Evolutionary conservation across 2,113 vertebrate species (phyloP).

Genomic region (Gallinago undulata): DNA sequence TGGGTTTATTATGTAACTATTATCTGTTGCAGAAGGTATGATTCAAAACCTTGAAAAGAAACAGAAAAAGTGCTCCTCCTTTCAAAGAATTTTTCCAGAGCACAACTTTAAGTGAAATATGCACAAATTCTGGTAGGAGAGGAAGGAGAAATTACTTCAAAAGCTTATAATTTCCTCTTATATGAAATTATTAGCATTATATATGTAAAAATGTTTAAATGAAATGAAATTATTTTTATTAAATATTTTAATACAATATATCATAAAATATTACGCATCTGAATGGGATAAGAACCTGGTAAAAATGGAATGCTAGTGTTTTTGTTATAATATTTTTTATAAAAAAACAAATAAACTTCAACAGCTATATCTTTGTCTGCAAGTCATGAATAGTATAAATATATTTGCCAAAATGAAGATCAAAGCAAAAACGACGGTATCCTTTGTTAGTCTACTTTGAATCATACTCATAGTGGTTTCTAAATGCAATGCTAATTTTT

Average conservation of each 20-base stretch:
- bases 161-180: not conserved
- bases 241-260: too few relatives aligned
- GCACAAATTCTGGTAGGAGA: not conserved
- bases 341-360: not conserved
- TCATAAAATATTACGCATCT: not conserved
- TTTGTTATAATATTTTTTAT: not conserved
- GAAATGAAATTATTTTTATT: not conserved
- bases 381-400: not conserved
- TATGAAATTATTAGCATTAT: not conserved
- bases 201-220: not conserved
- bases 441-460: not conserved
- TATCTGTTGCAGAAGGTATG: not conserved
- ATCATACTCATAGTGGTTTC: not conserved
- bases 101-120: not conserved
- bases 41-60: not conserved
- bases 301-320: not conserved
- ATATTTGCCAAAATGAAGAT: not conserved
- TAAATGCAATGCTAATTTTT: not conserved
- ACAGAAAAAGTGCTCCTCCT: not conserved
- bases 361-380: not conserved
- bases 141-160: not conserved
- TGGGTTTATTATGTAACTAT: not conserved
- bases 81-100: not conserved
- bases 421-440: not conserved
- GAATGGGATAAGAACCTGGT: not conserved